Percentiles rank a stretch among this genome's conserved stretches.
Conservation (phyloP, 2,797 vertebrate genomes). For the Cirrhinus molitorella region DNA sequence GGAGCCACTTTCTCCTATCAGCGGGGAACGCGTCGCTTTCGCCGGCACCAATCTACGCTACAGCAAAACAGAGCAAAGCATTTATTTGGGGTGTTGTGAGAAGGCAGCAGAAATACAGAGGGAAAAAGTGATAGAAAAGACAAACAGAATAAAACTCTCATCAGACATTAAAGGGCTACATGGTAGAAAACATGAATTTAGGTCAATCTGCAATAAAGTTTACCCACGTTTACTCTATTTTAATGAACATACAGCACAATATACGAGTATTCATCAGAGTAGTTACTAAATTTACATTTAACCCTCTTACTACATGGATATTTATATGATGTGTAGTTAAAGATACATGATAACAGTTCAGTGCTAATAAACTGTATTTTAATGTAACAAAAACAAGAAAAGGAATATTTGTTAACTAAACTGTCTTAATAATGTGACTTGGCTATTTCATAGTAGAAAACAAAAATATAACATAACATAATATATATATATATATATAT, state of each 20-base stretch:
- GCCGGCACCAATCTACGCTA: background rate
- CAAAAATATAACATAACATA: background rate
- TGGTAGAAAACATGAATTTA: background rate
- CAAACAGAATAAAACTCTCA: background rate
- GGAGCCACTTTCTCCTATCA: slow-evolving; percentile 1
- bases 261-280: no score
- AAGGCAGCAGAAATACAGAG: background rate
- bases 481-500: no score
- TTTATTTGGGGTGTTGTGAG: slow-evolving; percentile 9
- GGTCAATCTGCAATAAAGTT: background rate
- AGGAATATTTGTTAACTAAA: no score
- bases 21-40: background rate
- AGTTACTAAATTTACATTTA: no score
- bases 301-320: no score
- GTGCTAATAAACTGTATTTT: no score
- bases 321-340: no score
- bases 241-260: background rate
- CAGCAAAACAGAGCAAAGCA: background rate
- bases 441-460: background rate
- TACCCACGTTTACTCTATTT: background rate
- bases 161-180: background rate
- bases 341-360: no score
- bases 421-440: no score
- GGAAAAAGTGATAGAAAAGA: background rate
- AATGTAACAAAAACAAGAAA: no score